Conservation (phyloP, 1,140 invertebrate genomes). For the Lineus longissimus region DNA sequence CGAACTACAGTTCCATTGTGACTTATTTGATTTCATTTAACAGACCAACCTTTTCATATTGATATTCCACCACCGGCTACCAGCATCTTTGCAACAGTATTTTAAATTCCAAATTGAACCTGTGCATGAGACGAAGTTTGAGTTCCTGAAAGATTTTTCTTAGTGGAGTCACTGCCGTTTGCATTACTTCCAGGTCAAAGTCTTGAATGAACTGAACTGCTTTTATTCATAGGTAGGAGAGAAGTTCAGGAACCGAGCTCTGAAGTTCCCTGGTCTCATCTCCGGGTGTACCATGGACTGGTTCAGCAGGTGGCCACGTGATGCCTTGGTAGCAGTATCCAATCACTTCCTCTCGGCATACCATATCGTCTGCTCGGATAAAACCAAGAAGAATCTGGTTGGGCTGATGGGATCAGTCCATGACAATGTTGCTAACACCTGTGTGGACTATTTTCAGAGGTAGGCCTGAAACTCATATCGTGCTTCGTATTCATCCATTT, state of each 20-base stretch:
- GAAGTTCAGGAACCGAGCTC: constrained; percentile 67
- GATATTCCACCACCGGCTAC: too few species aligned
- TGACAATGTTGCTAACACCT: constrained; percentile 80
- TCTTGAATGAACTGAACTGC: not conserved
- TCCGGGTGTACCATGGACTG: constrained; percentile 96
- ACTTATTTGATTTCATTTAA: too few species aligned
- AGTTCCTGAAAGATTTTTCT: too few species aligned
- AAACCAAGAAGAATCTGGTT: constrained; percentile 79
- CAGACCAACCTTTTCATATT: too few species aligned
- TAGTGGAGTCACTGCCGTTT: too few species aligned
- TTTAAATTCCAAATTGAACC: too few species aligned
- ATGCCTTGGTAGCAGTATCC: constrained; percentile 87
- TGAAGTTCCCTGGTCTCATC: constrained; percentile 91
- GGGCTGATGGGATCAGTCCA: constrained; percentile 70
- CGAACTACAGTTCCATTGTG: too few species aligned
- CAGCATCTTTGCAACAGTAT: too few species aligned
- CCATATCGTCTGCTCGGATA: constrained; percentile 75
- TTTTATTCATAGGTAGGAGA: constrained; percentile 46
- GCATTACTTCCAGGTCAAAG: not conserved
- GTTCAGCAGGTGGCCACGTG: constrained; percentile 95
- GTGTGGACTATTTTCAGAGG: constrained; percentile 88
- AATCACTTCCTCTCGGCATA: constrained; percentile 85
- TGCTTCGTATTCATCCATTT: too few species aligned
- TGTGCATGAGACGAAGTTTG: too few species aligned
- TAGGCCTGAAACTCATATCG: too few species aligned